Base-by-base conservation (phyloP, 2,113 vertebrate species). In the Corvus moneduloides region DNA sequence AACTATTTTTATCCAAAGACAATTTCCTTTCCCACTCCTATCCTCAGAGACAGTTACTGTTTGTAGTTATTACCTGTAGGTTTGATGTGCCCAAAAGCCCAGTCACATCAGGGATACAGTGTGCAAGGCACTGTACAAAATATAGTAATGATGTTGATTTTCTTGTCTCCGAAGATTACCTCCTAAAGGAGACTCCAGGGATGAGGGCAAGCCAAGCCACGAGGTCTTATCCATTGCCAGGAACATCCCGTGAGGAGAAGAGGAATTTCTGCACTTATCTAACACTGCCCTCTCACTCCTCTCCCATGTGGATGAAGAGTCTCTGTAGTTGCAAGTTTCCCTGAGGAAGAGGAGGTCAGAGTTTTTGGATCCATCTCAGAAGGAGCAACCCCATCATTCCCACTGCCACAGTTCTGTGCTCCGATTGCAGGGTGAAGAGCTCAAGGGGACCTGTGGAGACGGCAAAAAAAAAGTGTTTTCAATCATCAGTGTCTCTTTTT, bases 1-100 rank as follows among this genome's bases (percentile, higher is more conserved):
- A 94, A 73, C 89, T 97, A 95, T 97, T 96, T 96, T 95, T 95
- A 96, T 93, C 95, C 63, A 72, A 90, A 95, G 87, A 97, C 89
- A 95, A 92, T 97, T 96, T 96, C 64, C 91, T 97, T 97, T 96
- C 62, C 89, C 55, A 1, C 76, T 97, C 49, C 95, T 84, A 78
- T 93, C 85, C 73, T 56, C 86, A 80, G 91, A 96, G 91, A 87
- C 78, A 75, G 61, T 76, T 69, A 71, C 37, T 93, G 77, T 85
- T 97, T 87, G 62, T 78, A 91, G 89, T 94, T 93, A 91, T 95
- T 97, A 96, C 92, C 91, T 95, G 94, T 69, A 93, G 89, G 71
- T 91, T 56, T 92, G 94, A 88, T 87, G 72, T 84, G 76, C 95
- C 90, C 94, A 93, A 92, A 97, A 94, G 87, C 92, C 93, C 84